Evolutionary conservation across 2,797 vertebrate genomes (phyloP).

Genomic region (Sebastes nivosus): DNA sequence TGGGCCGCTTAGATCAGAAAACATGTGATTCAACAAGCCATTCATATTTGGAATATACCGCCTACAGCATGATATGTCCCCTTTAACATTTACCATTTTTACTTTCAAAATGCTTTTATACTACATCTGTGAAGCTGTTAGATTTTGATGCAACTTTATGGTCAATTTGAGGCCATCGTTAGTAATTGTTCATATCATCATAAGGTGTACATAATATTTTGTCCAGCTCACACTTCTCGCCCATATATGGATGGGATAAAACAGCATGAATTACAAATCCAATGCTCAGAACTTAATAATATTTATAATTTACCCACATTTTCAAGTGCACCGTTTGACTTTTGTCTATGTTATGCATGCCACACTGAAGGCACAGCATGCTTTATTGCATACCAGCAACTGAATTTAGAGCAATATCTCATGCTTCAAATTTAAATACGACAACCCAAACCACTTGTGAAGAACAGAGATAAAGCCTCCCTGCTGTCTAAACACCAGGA

Average conservation of each 20-base stretch:
- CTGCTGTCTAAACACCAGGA: constrained; percentile 31
- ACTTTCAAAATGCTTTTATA: neutral
- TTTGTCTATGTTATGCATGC: neutral
- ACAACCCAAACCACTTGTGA: neutral
- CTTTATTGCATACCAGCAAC: neutral
- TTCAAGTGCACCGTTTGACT: neutral
- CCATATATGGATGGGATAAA: neutral
- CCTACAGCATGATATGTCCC: no score
- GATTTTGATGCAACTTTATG: neutral
- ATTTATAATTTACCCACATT: neutral
- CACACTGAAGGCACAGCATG: neutral
- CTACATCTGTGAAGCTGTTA: neutral
- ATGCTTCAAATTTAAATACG: neutral
- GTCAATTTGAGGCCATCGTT: neutral
- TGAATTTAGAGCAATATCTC: neutral
- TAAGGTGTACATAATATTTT: neutral
- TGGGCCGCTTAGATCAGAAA: no score
- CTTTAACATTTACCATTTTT: neutral
- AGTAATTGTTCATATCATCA: neutral
- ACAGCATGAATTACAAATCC: neutral
- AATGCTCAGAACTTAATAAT: neutral
- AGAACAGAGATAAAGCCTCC: constrained; percentile 17
- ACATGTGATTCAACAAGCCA: no score
- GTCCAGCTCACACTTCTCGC: neutral
- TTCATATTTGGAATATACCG: no score